Evolutionary conservation across 2,888 invertebrate species (phyloP).

Genomic region (Drosophila histrio): DNA sequence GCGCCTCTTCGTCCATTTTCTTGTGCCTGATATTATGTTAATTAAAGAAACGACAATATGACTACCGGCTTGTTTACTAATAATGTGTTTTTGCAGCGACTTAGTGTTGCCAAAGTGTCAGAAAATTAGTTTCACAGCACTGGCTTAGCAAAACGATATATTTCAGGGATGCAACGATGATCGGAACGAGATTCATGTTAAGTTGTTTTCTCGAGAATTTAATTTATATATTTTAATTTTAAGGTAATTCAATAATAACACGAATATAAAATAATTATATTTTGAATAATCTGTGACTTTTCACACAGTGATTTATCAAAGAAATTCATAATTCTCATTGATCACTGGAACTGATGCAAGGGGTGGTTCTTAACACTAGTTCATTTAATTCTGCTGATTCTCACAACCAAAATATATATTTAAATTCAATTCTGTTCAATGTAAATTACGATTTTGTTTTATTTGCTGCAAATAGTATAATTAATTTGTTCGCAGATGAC

Average conservation of each 20-base stretch:
- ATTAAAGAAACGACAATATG: not conserved
- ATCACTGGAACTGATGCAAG: not conserved
- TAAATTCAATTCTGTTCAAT: not conserved
- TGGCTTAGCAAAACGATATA: not conserved
- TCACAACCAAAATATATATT: not conserved
- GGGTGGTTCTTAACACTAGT: not conserved
- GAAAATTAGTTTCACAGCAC: slow-evolving; percentile 28
- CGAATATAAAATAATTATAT: no score
- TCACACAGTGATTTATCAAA: not conserved
- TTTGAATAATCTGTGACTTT: not conserved
- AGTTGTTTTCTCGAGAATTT: not conserved
- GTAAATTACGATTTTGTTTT: not conserved
- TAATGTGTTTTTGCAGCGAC: not conserved
- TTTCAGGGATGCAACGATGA: slow-evolving; percentile 20
- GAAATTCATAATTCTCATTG: not conserved
- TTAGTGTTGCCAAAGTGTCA: not conserved
- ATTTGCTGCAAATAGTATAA: not conserved
- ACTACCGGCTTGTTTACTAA: slow-evolving; percentile 27
- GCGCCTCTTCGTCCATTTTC: slow-evolving; percentile 74
- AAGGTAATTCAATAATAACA: no score
- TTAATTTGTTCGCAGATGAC: slow-evolving; percentile 48
- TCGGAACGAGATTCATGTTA: not conserved
- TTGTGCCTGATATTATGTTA: not conserved
- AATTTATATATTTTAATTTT: not conserved
- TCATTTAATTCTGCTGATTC: not conserved